A percentile compares a stretch with the other conserved stretches of the same genome.
Evolutionary conservation across 2,888 invertebrate genomes (phyloP).

Genomic region (Seira ritae): DNA sequence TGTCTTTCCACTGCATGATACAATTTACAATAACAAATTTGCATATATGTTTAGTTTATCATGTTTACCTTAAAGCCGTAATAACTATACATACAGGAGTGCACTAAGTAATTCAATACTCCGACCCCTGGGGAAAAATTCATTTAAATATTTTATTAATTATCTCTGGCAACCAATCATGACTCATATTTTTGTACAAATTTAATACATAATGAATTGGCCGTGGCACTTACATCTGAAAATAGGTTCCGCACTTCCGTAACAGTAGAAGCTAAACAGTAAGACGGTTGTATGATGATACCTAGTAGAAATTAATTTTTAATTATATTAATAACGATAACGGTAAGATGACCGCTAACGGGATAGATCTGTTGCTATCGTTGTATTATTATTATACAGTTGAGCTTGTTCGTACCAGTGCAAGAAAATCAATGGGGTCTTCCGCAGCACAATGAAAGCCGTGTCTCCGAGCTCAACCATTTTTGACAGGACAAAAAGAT

Average conservation of each 20-base stretch:
- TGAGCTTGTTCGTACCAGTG: slow-evolving; percentile 67
- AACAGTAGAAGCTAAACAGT: slow-evolving; percentile 64
- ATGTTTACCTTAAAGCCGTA: slow-evolving; percentile 67
- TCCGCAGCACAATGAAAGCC: slow-evolving; percentile 68
- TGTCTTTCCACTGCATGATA: too few species aligned
- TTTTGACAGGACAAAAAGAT: slow-evolving; percentile 59
- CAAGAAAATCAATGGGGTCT: slow-evolving; percentile 70
- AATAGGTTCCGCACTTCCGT: slow-evolving; percentile 67
- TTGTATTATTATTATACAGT: not conserved
- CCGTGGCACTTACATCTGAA: slow-evolving; percentile 45
- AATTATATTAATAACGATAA: not conserved
- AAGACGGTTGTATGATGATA: slow-evolving; percentile 71
- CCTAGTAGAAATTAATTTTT: slow-evolving; percentile 38
- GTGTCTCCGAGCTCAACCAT: slow-evolving; percentile 69
- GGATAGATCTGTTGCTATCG: not conserved
- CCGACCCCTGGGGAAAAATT: slow-evolving; percentile 47
- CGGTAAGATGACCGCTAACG: not conserved
- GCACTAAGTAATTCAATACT: slow-evolving; percentile 71
- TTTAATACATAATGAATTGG: too few species aligned
- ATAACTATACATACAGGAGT: slow-evolving; percentile 68
- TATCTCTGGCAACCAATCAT: too few species aligned
- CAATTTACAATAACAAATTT: too few species aligned
- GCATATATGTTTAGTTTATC: not conserved
- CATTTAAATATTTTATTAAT: too few species aligned
- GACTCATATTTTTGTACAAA: too few species aligned